phyloP scores from a whole-genome alignment of 2,888 invertebrate species.

The Pachycephus smyrnensis region DNA sequence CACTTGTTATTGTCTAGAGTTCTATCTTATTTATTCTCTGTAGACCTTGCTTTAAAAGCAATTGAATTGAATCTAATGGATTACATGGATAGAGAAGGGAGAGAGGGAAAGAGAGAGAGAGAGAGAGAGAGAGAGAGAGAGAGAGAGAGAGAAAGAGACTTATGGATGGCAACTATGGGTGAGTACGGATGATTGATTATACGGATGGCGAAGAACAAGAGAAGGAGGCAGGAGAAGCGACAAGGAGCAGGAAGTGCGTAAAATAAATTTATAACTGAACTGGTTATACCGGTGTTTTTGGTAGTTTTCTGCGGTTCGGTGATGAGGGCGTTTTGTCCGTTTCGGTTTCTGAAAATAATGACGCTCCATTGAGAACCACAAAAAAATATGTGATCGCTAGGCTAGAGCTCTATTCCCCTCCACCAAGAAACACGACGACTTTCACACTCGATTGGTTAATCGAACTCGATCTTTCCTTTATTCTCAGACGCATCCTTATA shows the following conservation, averaged over 20 bases:
- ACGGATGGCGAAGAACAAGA: slow-evolving; percentile 49
- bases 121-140: slow-evolving; percentile 19
- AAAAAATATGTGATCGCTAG: too few relatives aligned
- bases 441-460: too few relatives aligned
- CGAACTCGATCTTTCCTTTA: too few relatives aligned
- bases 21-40: too few relatives aligned
- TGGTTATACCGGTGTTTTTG: slow-evolving; percentile 95
- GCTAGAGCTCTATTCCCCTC: too few relatives aligned
- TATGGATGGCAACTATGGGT: neutral
- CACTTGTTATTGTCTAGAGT: too few relatives aligned
- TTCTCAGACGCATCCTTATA: too few relatives aligned
- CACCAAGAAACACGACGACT: too few relatives aligned
- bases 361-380: slow-evolving; percentile 17
- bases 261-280: slow-evolving; percentile 69
- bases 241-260: slow-evolving; percentile 73
- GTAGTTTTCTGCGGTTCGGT: slow-evolving; percentile 93
- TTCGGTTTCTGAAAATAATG: slow-evolving; percentile 80
- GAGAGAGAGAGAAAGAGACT: slow-evolving; percentile 20
- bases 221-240: slow-evolving; percentile 70
- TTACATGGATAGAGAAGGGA: too few relatives aligned
- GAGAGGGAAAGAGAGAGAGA: slow-evolving; percentile 19
- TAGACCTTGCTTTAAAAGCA: too few relatives aligned
- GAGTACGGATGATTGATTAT: too few relatives aligned
- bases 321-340: slow-evolving; percentile 89
- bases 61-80: too few relatives aligned